Evolutionary conservation across 2,113 vertebrate species (phyloP).

Genomic region (Pionites leucogaster): DNA sequence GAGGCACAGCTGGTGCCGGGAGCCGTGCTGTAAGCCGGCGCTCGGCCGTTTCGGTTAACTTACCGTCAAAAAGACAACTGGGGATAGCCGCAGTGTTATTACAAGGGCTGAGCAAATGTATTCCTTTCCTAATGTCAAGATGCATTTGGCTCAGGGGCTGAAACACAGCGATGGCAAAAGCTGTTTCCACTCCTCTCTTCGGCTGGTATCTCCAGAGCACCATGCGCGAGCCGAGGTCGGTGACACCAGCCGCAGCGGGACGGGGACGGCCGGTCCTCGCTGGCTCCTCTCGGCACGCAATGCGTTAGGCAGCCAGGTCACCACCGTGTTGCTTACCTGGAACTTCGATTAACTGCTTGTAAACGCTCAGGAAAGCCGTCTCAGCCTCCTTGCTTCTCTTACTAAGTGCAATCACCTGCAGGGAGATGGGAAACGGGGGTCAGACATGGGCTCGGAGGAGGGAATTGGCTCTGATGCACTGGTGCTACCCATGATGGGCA

Average conservation of each 20-base stretch:
- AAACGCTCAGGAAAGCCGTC: constrained; percentile 94
- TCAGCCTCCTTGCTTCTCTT: constrained; percentile 97
- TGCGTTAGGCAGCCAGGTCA: constrained; percentile 28
- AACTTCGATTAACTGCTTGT: constrained; percentile 93
- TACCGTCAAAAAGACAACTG: constrained; percentile 50
- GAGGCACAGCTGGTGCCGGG: not conserved
- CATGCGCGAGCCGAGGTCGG: not conserved
- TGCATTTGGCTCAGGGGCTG: constrained; percentile 69
- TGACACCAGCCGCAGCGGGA: not conserved
- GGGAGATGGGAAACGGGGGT: not conserved
- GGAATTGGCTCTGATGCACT: rapidly evolving
- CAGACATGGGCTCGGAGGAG: not conserved
- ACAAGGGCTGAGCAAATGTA: constrained; percentile 69
- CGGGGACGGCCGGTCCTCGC: not conserved
- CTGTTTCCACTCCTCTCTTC: constrained; percentile 50
- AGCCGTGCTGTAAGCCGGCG: not conserved
- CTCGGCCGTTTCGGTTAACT: not conserved
- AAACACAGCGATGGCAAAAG: constrained; percentile 59
- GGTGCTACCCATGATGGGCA: rapidly evolving
- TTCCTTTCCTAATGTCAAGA: constrained; percentile 71
- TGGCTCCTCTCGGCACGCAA: not conserved
- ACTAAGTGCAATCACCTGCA: constrained; percentile 94
- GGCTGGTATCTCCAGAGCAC: constrained; percentile 20
- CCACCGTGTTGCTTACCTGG: constrained; percentile 86
- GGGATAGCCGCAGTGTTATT: constrained; percentile 55